Evolutionary conservation across 2,888 invertebrate species (phyloP).

Genomic region (Cataglyphis rosenhaueri): DNA sequence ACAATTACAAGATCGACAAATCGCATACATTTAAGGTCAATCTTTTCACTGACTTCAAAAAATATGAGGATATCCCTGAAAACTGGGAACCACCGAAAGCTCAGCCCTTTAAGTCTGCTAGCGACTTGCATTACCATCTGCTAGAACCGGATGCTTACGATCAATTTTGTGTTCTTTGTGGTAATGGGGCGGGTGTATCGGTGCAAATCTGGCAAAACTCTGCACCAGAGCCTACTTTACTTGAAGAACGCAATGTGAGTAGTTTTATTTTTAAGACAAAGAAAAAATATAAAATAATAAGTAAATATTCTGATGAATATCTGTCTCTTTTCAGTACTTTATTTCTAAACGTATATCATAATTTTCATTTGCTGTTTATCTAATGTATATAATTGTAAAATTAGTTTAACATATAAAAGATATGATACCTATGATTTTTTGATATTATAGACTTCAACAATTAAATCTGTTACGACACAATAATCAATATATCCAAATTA

Average conservation of each 20-base stretch:
- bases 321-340: background rate
- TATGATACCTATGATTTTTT: background rate
- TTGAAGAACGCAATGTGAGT: conserved; percentile 93
- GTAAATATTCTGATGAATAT: background rate
- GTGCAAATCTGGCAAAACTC: conserved; percentile 96
- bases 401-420: background rate
- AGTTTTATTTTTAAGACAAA: background rate
- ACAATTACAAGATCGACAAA: conserved; percentile 98
- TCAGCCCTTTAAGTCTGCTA: conserved; percentile 95
- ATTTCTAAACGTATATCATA: background rate
- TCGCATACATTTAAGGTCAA: conserved; percentile 97
- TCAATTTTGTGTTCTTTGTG: conserved; percentile 96
- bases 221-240: conserved; percentile 92
- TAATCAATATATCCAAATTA: background rate
- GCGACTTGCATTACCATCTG: conserved; percentile 96
- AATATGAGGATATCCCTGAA: conserved; percentile 95
- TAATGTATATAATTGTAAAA: background rate
- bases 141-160: conserved; percentile 98
- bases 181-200: conserved; percentile 91
- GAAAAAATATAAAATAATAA: too few relatives aligned
- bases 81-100: conserved; percentile 97
- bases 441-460: background rate
- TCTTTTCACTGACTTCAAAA: conserved; percentile 97
- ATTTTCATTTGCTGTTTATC: background rate
- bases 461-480: background rate